phyloP scores from a whole-genome alignment of 2,888 invertebrate species.

The Cinara cedri region DNA sequence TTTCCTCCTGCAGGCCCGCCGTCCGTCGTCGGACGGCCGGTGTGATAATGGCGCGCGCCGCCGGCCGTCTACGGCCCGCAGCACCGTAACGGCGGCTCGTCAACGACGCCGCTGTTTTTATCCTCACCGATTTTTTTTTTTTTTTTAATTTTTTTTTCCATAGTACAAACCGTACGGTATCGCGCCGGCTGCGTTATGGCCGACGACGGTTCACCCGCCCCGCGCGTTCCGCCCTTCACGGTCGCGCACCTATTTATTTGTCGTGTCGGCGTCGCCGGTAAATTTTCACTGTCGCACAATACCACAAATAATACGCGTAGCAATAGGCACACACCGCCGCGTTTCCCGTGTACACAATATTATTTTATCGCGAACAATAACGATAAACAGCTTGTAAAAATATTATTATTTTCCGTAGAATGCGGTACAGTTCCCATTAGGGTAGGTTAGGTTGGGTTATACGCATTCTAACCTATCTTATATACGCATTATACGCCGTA shows the following conservation, averaged over 20 bases:
- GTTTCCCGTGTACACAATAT: too few species aligned
- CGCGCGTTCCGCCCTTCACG: constrained; percentile 15
- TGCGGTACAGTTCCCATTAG: too few species aligned
- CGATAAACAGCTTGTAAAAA: too few species aligned
- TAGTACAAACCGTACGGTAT: not conserved
- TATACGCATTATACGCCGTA: too few species aligned
- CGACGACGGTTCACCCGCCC: not conserved
- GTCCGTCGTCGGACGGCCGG: not conserved
- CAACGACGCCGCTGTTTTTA: not conserved
- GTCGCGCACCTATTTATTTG: not conserved
- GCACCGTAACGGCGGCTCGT: not conserved
- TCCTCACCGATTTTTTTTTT: not conserved
- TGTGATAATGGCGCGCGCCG: constrained; percentile 1
- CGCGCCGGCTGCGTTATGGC: not conserved
- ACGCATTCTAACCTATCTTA: too few species aligned
- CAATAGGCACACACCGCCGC: too few species aligned
- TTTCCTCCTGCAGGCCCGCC: not conserved
- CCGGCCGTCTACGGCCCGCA: not conserved
- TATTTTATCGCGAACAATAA: too few species aligned
- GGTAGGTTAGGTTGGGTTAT: too few species aligned
- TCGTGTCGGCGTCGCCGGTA: not conserved
- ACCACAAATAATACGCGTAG: not conserved
- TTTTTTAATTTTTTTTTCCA: too few species aligned
- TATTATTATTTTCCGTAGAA: too few species aligned
- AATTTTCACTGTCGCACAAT: too few species aligned